Evolutionary conservation across 2,797 vertebrate species (phyloP).

Genomic region (Amphiprion clarkii): DNA sequence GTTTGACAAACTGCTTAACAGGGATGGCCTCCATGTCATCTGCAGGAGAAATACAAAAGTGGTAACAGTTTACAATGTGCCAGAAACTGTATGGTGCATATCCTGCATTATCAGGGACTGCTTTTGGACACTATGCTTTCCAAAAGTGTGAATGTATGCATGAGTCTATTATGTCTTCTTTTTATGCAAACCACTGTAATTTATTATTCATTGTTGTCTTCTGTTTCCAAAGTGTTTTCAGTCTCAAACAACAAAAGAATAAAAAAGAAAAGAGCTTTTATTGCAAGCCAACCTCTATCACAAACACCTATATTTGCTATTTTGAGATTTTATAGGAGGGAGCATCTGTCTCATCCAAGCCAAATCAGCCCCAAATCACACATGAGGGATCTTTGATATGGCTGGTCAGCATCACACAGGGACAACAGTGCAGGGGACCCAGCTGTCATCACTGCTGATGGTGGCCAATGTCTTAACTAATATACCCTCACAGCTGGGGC

Average conservation of each 20-base stretch:
- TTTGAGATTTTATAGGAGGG: constrained; percentile 59
- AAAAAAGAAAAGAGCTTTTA: neutral
- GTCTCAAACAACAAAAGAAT: neutral
- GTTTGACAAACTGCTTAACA: constrained; percentile 97
- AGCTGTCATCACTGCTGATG: constrained; percentile 70
- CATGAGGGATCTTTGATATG: constrained; percentile 63
- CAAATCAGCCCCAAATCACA: constrained; percentile 76
- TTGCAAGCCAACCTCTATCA: constrained; percentile 22
- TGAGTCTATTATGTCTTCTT: neutral
- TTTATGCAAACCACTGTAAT: constrained; percentile 18
- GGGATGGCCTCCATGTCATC: constrained; percentile 98
- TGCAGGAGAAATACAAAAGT: constrained; percentile 72
- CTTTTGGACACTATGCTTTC: neutral
- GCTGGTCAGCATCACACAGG: constrained; percentile 53
- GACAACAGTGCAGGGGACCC: constrained; percentile 62
- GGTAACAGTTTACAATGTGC: neutral
- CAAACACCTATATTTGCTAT: constrained; percentile 47
- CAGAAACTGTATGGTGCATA: neutral
- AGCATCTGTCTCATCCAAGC: constrained; percentile 80
- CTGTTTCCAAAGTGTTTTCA: neutral
- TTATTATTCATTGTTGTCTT: constrained; percentile 2
- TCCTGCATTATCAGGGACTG: neutral
- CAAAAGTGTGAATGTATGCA: neutral
- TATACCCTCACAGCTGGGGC: constrained; percentile 78
- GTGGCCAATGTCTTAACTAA: constrained; percentile 65